phyloP scores from a whole-genome alignment of 2,888 invertebrate species.

The Hemaris fuciformis region DNA sequence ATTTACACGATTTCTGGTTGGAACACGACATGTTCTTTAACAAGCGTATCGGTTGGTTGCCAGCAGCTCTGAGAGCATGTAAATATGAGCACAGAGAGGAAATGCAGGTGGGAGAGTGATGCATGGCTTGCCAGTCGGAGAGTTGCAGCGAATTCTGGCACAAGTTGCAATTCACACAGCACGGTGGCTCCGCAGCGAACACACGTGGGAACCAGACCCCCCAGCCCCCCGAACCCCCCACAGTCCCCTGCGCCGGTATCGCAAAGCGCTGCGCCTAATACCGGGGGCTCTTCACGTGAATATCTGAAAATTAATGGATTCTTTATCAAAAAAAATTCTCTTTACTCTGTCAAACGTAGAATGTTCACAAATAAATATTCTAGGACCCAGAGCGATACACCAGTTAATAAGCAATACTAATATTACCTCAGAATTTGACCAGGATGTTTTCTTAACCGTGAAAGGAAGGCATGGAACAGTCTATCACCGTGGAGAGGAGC shows the following conservation, averaged over 20 bases:
- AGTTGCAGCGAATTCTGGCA: slow-evolving; percentile 89
- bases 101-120: slow-evolving; percentile 85
- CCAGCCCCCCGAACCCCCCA: slow-evolving; percentile 57
- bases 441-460: slow-evolving; percentile 87
- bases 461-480: slow-evolving; percentile 90
- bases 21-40: slow-evolving; percentile 87
- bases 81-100: slow-evolving; percentile 92
- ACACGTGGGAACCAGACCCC: no score
- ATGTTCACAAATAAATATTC: no score
- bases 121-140: slow-evolving; percentile 81
- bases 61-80: slow-evolving; percentile 94
- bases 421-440: slow-evolving; percentile 91
- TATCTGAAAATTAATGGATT: slow-evolving; percentile 87
- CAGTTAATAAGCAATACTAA: not conserved
- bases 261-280: slow-evolving; percentile 85
- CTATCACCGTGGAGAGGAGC: slow-evolving; percentile 91
- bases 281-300: slow-evolving; percentile 85
- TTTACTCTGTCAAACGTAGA: no score
- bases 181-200: slow-evolving; percentile 86
- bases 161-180: slow-evolving; percentile 91
- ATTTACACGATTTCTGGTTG: slow-evolving; percentile 86
- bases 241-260: slow-evolving; percentile 64
- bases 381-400: no score
- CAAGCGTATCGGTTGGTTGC: slow-evolving; percentile 84
- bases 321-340: no score